phyloP scores from a whole-genome alignment of 1,140 invertebrate genomes.

The Macrobrachium nipponense region DNA sequence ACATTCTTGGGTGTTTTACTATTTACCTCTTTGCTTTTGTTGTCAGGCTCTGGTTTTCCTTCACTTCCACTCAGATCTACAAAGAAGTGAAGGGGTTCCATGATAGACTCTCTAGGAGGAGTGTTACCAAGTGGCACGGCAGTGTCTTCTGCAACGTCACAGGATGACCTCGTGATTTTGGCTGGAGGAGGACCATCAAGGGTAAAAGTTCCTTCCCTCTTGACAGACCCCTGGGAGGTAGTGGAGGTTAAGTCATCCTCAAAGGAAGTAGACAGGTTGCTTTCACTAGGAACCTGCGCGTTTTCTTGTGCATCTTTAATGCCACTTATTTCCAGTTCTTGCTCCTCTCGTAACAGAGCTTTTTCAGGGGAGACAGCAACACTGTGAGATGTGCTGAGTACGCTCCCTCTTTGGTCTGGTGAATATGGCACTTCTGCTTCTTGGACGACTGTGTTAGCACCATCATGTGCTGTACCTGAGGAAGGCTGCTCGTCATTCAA shows the following conservation, averaged over 20 bases:
- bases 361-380: not conserved
- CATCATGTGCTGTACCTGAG: constrained; percentile 11
- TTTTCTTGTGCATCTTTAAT: not conserved
- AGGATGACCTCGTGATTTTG: constrained; percentile 55
- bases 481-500: constrained; percentile 4
- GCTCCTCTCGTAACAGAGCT: constrained; percentile 6
- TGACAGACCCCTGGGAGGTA: constrained; percentile 33
- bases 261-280: not conserved
- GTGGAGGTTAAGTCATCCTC: constrained; percentile 22
- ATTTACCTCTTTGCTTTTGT: not conserved
- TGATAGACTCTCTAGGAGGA: constrained; percentile 27
- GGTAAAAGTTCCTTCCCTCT: constrained; percentile 52
- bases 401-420: not conserved
- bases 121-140: not conserved
- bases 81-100: constrained; percentile 47
- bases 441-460: constrained; percentile 14
- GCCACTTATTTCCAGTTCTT: constrained; percentile 30
- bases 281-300: not conserved
- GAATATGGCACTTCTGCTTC: constrained; percentile 34
- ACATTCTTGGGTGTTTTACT: not conserved
- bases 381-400: not conserved
- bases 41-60: not conserved
- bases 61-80: constrained; percentile 3
- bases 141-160: constrained; percentile 32
- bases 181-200: constrained; percentile 55